phyloP scores from a whole-genome alignment of 2,888 invertebrate species.

The Tortrix viridana region DNA sequence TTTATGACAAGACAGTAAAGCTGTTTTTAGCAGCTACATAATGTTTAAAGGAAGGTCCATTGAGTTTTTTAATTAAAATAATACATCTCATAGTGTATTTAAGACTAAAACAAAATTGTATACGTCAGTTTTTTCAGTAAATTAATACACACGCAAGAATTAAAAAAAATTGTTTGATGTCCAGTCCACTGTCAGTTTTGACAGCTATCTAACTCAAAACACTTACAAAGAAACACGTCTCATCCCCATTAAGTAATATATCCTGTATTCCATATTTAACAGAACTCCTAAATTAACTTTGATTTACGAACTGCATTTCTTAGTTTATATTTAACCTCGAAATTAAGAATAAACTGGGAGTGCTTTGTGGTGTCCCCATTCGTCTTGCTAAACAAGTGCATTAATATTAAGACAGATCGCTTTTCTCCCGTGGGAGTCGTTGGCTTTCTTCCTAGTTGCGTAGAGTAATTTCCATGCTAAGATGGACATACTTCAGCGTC shows the following conservation, averaged over 20 bases:
- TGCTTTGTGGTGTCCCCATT: slow-evolving; percentile 21
- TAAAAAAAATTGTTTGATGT: too few species aligned
- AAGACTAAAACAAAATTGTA: too few species aligned
- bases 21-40: slow-evolving; percentile 12
- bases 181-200: too few species aligned
- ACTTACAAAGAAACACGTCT: not conserved
- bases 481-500: slow-evolving; percentile 4
- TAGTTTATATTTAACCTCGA: slow-evolving; percentile 16
- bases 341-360: slow-evolving; percentile 16
- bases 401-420: slow-evolving; percentile 28
- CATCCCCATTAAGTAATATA: not conserved
- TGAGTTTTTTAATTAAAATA: too few species aligned
- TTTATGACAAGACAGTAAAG: slow-evolving; percentile 9
- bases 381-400: slow-evolving; percentile 15
- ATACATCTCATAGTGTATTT: too few species aligned
- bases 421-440: slow-evolving; percentile 20
- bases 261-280: slow-evolving; percentile 1
- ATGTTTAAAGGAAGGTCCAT: slow-evolving; percentile 1
- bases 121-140: too few species aligned
- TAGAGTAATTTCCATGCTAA: slow-evolving; percentile 30
- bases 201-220: not conserved
- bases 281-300: slow-evolving; percentile 13
- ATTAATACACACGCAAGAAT: too few species aligned
- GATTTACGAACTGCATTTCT: slow-evolving; percentile 5
- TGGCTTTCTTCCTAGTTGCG: slow-evolving; percentile 17